Percentiles rank a stretch among this genome's conserved stretches.
Conservation (phyloP, 2,113 vertebrate species). For the Strigops habroptila region DNA sequence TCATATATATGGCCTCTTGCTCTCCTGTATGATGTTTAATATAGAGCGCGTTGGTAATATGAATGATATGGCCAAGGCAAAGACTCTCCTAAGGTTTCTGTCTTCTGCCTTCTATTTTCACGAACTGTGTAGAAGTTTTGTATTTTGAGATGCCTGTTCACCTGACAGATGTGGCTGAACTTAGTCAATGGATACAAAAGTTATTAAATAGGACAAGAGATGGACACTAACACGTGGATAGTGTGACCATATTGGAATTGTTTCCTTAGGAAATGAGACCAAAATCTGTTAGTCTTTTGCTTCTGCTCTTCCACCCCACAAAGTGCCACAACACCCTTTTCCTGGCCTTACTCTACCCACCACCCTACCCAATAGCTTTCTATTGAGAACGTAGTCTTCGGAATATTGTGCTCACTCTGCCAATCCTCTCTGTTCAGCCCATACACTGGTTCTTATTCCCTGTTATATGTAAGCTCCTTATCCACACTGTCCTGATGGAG, state of each 20-base stretch:
- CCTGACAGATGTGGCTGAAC: not conserved
- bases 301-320: not conserved
- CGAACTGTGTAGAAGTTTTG: not conserved
- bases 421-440: not conserved
- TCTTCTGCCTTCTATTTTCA: not conserved
- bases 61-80: not conserved
- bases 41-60: not conserved
- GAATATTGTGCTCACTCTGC: not conserved
- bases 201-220: not conserved
- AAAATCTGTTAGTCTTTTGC: not conserved
- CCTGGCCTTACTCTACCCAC: not conserved
- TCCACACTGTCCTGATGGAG: not conserved
- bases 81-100: not conserved
- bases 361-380: not conserved
- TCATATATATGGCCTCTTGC: not conserved
- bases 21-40: not conserved
- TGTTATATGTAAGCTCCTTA: not conserved
- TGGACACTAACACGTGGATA: not conserved
- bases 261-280: not conserved
- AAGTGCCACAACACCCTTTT: not conserved
- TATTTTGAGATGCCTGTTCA: not conserved
- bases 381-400: not conserved
- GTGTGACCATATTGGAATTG: not conserved
- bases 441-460: not conserved
- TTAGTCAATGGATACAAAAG: not conserved